phyloP scores from a whole-genome alignment of 2,113 vertebrate species.

The Panurus biarmicus region DNA sequence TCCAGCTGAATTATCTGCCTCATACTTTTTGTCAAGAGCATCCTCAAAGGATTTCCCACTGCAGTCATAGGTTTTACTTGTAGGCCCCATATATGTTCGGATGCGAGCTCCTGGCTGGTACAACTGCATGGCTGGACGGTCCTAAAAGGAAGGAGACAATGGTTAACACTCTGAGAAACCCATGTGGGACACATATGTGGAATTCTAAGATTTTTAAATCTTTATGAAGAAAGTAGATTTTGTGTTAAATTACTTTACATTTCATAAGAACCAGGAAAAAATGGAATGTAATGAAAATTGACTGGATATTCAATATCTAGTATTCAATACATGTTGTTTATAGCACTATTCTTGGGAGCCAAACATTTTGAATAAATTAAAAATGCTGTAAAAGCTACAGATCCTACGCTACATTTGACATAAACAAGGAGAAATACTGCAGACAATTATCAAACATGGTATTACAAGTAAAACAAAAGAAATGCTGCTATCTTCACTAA shows the following conservation, averaged over 20 bases:
- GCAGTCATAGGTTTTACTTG: conserved; percentile 78
- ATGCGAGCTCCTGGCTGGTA: conserved; percentile 86
- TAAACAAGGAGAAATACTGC: not conserved
- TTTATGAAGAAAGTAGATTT: not conserved
- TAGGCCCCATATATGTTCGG: conserved; percentile 75
- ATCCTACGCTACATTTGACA: not conserved
- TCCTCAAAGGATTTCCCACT: conserved; percentile 71
- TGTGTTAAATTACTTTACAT: not conserved
- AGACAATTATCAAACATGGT: not conserved
- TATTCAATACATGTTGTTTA: not conserved
- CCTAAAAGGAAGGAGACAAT: conserved; percentile 68
- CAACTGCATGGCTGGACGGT: conserved; percentile 89
- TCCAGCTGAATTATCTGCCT: conserved; percentile 66
- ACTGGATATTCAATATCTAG: not conserved
- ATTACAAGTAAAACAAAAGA: not conserved
- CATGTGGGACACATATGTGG: not conserved
- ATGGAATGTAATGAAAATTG: not conserved
- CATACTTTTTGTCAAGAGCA: conserved; percentile 69
- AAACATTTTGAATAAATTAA: conserved; percentile 3
- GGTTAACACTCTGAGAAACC: not conserved
- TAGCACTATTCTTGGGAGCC: conserved; percentile 25
- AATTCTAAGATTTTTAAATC: not conserved
- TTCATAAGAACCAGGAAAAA: not conserved
- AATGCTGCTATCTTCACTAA: not conserved
- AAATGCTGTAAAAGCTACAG: not conserved